Evolutionary conservation across 2,797 vertebrate species (phyloP).

Genomic region (Chaetophractus vellerosus): DNA sequence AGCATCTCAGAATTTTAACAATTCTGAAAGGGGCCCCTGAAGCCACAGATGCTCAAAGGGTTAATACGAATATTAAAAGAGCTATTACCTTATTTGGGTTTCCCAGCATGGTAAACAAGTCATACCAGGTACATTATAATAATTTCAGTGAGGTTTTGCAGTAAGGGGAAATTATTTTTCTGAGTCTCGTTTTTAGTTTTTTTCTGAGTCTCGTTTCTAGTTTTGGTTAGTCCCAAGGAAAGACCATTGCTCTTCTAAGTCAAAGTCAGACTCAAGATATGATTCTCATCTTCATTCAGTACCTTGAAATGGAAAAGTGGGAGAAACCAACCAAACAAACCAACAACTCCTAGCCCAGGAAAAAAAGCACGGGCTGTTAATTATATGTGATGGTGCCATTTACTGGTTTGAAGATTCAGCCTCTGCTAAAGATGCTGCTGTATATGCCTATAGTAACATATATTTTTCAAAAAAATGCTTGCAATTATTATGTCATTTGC

Average conservation of each 20-base stretch:
- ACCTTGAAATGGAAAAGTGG: conserved; percentile 1
- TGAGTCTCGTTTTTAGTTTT: background rate
- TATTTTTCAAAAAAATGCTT: background rate
- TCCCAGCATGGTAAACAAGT: background rate
- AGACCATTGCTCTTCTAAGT: background rate
- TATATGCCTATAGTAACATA: background rate
- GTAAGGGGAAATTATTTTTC: background rate
- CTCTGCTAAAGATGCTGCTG: background rate
- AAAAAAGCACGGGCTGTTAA: background rate
- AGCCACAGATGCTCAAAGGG: background rate
- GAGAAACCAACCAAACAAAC: background rate
- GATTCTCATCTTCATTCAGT: background rate
- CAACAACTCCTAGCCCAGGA: background rate
- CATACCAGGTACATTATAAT: background rate
- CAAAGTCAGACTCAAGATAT: background rate
- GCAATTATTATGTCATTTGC: background rate
- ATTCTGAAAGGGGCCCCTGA: background rate
- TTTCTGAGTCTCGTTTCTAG: background rate
- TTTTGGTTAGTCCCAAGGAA: background rate
- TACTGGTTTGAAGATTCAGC: background rate
- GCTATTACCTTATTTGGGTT: background rate
- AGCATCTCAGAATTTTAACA: background rate
- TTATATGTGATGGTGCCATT: background rate
- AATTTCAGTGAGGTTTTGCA: background rate
- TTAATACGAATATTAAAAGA: background rate